Evolutionary conservation across 1,140 invertebrate species (phyloP).

Genomic region (Hypothenemus hampei): DNA sequence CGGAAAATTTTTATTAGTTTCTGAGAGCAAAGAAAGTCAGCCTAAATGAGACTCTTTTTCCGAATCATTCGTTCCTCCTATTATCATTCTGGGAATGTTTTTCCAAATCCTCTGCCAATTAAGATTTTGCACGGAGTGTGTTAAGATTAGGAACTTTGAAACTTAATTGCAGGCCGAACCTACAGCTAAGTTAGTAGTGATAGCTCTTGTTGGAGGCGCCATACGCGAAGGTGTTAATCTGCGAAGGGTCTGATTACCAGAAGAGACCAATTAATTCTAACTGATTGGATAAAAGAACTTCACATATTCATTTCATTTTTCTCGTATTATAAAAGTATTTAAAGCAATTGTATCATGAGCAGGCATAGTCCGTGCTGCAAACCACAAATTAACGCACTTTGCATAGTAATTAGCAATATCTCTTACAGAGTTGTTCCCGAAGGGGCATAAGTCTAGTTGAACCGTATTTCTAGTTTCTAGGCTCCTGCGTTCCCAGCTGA

Average conservation of each 20-base stretch:
- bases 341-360: not conserved
- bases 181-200: constrained; percentile 16
- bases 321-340: not conserved
- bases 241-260: not conserved
- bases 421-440: constrained; percentile 25
- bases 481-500: constrained; percentile 25
- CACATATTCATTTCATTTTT: too few species aligned
- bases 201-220: constrained; percentile 11
- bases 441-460: constrained; percentile 29
- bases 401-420: constrained; percentile 36
- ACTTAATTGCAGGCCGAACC: constrained; percentile 22
- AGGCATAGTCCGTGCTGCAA: constrained; percentile 25
- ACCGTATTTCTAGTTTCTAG: constrained; percentile 31
- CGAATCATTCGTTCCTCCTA: constrained; percentile 12
- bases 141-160: constrained; percentile 28
- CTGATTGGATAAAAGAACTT: too few species aligned
- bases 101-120: constrained; percentile 27
- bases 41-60: constrained; percentile 19
- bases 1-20: constrained; percentile 19
- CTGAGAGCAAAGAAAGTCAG: constrained; percentile 4
- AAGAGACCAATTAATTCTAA: constrained; percentile 4
- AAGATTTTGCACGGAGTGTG: constrained; percentile 28
- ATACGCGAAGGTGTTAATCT: constrained; percentile 15
- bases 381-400: constrained; percentile 33
- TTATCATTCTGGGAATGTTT: constrained; percentile 25